These are phyloP conservation scores for Astyanax mexicanus DNA, from an alignment of 2,797 vertebrate genomes.

Conservation along the genomic window DNA sequence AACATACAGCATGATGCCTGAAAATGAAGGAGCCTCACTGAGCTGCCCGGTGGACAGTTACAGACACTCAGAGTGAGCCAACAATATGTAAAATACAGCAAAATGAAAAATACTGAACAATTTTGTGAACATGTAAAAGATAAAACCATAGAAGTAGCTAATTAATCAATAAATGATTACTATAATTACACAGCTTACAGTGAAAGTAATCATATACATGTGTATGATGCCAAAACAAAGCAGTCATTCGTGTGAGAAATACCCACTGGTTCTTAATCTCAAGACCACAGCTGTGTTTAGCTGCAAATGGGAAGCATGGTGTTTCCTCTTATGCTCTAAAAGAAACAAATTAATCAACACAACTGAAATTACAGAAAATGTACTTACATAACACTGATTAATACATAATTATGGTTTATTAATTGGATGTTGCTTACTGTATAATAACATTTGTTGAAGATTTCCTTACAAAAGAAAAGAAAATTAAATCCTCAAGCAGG, in stretches of 20 bases:
- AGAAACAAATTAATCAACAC: neutral
- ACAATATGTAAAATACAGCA: neutral
- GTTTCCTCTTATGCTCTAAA: slow-evolving; percentile 12
- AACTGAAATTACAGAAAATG: neutral
- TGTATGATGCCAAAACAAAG: neutral
- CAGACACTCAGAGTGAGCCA: neutral
- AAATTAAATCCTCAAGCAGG: neutral
- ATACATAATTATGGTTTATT: neutral
- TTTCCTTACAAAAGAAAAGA: slow-evolving; percentile 19
- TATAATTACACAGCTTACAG: too few species aligned
- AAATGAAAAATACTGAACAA: too few species aligned
- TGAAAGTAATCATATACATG: neutral
- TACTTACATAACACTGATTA: neutral
- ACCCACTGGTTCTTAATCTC: neutral
- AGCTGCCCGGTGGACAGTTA: neutral
- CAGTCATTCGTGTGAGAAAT: neutral
- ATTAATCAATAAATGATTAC: neutral
- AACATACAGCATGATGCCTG: slow-evolving; percentile 31
- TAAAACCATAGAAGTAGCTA: neutral
- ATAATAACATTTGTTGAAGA: slow-evolving; percentile 55
- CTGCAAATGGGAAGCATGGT: neutral
- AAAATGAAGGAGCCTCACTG: neutral
- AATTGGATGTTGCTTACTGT: neutral
- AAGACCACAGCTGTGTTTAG: slow-evolving; percentile 5
- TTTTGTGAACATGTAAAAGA: neutral